Evolutionary conservation across 2,113 vertebrate genomes (phyloP).

Genomic region (Eulacestoma nigropectus): DNA sequence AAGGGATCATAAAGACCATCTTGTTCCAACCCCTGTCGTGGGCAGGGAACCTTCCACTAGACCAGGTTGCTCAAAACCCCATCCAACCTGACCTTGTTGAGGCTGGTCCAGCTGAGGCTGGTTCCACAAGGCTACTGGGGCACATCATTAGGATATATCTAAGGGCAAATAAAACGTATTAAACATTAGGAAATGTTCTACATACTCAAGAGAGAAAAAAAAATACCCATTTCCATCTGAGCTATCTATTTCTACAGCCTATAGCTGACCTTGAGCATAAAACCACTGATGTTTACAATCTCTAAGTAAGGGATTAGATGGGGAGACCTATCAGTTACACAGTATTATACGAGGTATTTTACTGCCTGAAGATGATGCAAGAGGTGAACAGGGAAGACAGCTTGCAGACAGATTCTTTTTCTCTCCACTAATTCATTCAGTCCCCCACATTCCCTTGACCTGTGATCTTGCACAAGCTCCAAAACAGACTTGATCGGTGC

Average conservation of each 20-base stretch:
- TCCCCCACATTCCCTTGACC: not conserved
- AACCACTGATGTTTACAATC: not conserved
- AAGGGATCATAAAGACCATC: not conserved
- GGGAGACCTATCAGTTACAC: not conserved
- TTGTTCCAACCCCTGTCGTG: not conserved
- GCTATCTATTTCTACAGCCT: not conserved
- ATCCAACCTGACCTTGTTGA: not conserved
- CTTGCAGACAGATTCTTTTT: not conserved
- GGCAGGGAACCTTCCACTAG: not conserved
- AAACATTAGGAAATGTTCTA: not conserved
- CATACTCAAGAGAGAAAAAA: not conserved
- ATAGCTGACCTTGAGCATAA: not conserved
- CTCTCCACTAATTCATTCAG: not conserved
- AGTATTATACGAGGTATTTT: not conserved
- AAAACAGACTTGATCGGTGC: not conserved
- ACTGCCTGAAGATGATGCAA: not conserved
- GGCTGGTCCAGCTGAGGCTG: not conserved
- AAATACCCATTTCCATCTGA: not conserved
- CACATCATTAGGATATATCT: not conserved
- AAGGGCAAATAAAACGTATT: not conserved
- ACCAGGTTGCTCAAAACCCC: not conserved
- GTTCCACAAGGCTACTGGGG: not conserved
- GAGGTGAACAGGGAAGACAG: not conserved
- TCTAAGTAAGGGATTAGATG: not conserved
- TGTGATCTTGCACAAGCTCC: not conserved